Base-by-base conservation (phyloP, 1,140 invertebrate genomes). In the Halesus radiatus region DNA sequence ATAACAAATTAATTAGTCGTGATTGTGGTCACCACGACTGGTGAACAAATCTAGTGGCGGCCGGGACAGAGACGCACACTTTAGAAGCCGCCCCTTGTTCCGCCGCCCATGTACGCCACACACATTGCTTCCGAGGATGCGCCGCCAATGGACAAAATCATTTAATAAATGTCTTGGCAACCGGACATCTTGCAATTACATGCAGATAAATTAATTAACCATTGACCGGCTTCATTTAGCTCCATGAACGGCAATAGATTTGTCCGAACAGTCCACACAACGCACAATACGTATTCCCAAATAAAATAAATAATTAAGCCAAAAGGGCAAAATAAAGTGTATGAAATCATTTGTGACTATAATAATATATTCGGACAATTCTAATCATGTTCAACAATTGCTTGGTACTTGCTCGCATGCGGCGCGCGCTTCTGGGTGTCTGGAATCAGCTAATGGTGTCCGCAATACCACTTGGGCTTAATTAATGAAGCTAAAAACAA, bases 161-260 rank as follows among this genome's bases (percentile, higher is more conserved):
- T 32, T 66, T 37, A 66, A 1, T 56, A 18, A 66, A 29, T 66
- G 62, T 66, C 29, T 66, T 13, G 16, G 32, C 62, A n/a, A 66
- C 32, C 62, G 26, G 13, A 20, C 62, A 23, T 64, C 23, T 66
- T 66, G 15, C 62, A 45, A 32, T 66, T 45, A 32, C 45, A 29
- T 10, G 62, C 62, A 66, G 62, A 66, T 66, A 66, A 66, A 66
- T 66, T 66, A 32, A 37, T 66, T 66, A 32, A 66, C 29, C 62
- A 66, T 66, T n/a, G 26, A 26, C 23, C 16, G n/a, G 10, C 16
- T 26, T 16, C n/a, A 66, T 66, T 26, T 66, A 32, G 62, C 10
- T 18, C 23, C 20, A 20, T 7, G 22, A 13, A 56, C n/a, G 22
- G 22, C 54, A 18, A 56, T n/a, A n/a, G n/a, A n/a, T n/a, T n/a